Evolutionary conservation across 2,888 invertebrate genomes (phyloP), one percentile per base, ranked within the genome.

Genomic region (Eupithecia dodoneata): DNA sequence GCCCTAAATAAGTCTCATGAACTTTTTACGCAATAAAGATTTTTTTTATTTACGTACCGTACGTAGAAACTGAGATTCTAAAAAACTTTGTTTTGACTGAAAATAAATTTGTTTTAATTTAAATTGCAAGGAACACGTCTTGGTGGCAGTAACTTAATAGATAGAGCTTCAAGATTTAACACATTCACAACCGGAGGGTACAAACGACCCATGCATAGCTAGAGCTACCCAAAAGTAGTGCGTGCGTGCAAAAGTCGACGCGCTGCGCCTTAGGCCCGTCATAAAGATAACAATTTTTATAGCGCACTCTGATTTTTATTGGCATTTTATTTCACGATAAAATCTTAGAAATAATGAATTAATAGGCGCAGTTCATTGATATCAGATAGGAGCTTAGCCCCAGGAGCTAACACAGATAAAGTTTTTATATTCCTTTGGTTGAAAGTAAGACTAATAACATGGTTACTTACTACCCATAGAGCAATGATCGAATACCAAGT

Each of bases 271-370:
- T 49, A 78, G 79, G 76, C 74, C 47, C 30, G 52, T 76, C 73
- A 80, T 79, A 74, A 79, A 80, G 76, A 80, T 80, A 79, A 74
- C 66, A n/a, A 59, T 78, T 81, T 59, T 79, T 79, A 80, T 73
- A 66, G 72, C 76, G 75, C 71, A 71, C 75, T 79, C 81, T 71
- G 77, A 80, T 80, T 82, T 81, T 81, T 80, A 80, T 79, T 69
- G 81, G 76, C 73, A 73, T 74, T 81, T 76, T 78, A 75, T 80
- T 75, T 75, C 67, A 75, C 71, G 80, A 81, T 81, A 76, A 52
- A 74, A 81, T 79, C 78, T 79, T 77, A 73, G 78, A 73, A 55
- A 73, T 76, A 71, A 71, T 76, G 75, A 73, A 76, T 74, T 74
- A 73, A 71, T 75, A 75, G 67, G 41, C 47, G 10, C 13, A 67